Conservation (phyloP, 2,888 invertebrate species). For the Nasonia oneida region DNA sequence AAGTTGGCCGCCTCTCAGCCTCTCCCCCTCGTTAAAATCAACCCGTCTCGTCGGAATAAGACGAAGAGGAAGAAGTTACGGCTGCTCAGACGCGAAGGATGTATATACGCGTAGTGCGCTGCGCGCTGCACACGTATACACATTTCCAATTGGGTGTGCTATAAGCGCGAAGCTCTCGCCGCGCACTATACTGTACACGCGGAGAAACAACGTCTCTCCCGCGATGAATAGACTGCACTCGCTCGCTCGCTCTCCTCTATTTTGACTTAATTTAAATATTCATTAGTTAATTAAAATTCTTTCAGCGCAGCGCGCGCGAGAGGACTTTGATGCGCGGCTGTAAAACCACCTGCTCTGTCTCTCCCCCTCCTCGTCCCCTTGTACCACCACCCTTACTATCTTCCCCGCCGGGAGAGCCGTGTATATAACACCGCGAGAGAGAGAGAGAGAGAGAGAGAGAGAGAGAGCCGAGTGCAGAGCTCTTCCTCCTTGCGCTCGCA, state of each 20-base stretch:
- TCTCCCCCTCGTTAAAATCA: too few relatives aligned
- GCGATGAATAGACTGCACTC: constrained; percentile 15
- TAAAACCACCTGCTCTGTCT: constrained; percentile 54
- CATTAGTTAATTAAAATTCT: constrained; percentile 62
- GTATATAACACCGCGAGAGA: background rate
- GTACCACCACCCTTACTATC: background rate
- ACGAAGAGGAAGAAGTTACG: background rate
- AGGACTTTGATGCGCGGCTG: constrained; percentile 52
- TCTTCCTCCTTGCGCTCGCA: constrained; percentile 14
- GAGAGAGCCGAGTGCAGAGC: background rate
- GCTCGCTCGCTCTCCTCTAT: constrained; percentile 16
- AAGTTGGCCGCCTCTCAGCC: constrained; percentile 16
- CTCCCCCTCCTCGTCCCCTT: background rate
- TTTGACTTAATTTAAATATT: constrained; percentile 62
- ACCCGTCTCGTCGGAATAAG: background rate
- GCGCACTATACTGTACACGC: background rate
- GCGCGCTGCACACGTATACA: background rate
- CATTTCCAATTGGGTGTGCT: background rate
- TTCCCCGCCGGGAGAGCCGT: background rate
- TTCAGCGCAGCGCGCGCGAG: constrained; percentile 26
- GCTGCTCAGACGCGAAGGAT: background rate
- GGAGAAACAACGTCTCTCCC: background rate
- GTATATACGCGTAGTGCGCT: background rate
- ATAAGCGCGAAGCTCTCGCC: background rate
- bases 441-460: background rate